Conservation (phyloP, 2,797 vertebrate genomes). For the Limnodromus scolopaceus region DNA sequence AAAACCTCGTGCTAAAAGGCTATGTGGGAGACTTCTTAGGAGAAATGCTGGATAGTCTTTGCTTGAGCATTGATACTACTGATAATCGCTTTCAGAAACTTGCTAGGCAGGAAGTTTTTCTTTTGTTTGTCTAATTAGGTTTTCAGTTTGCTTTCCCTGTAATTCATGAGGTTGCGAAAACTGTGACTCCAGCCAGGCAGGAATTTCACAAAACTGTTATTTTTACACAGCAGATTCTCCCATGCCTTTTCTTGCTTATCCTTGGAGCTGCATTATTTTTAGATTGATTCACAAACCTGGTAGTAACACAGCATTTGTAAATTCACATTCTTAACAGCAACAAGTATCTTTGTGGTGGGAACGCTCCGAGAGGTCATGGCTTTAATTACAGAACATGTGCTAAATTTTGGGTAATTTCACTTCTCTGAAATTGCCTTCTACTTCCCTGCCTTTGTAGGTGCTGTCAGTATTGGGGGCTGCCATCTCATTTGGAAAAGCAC, state of each 20-base stretch:
- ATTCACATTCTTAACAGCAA: not conserved
- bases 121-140: conserved; percentile 17
- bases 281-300: not conserved
- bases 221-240: not conserved
- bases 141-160: conserved; percentile 32
- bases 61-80: not conserved
- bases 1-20: not conserved
- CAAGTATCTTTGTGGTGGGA: not conserved
- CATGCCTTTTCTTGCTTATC: not conserved
- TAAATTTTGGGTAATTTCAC: not conserved
- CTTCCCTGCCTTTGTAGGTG: not conserved
- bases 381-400: not conserved
- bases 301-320: not conserved
- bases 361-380: fast-evolving
- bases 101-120: conserved; percentile 24
- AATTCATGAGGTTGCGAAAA: conserved; percentile 11
- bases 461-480: not conserved
- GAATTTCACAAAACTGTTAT: not conserved
- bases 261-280: not conserved
- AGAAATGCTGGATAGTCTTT: not conserved
- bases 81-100: not conserved
- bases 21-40: not conserved
- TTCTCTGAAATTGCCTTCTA: not conserved
- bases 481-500: not conserved
- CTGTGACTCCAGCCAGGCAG: not conserved